These are phyloP conservation scores for Bovichtus diacanthus DNA, from an alignment of 2,797 vertebrate species.

Conservation along the genomic window DNA sequence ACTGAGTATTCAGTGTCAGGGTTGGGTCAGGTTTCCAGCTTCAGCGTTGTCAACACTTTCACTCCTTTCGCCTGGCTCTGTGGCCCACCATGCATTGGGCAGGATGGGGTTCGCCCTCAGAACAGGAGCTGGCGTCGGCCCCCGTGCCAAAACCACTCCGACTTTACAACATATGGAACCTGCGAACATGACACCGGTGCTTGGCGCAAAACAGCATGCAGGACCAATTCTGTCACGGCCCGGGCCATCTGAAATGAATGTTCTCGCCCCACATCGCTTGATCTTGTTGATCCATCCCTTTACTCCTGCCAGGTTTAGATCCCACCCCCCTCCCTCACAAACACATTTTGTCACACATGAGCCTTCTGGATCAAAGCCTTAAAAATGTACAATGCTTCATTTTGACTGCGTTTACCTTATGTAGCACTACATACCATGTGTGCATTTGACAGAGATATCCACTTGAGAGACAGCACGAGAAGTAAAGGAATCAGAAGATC, in stretches of 20 bases:
- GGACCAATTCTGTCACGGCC: slow-evolving; percentile 80
- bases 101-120: slow-evolving; percentile 61
- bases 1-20: slow-evolving; percentile 73
- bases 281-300: slow-evolving; percentile 76
- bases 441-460: slow-evolving; percentile 55
- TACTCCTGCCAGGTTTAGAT: slow-evolving; percentile 70
- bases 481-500: slow-evolving; percentile 61
- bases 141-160: slow-evolving; percentile 77
- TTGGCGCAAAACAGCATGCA: slow-evolving; percentile 78
- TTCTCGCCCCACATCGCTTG: slow-evolving; percentile 78
- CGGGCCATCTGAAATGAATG: slow-evolving; percentile 83
- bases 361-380: slow-evolving; percentile 72
- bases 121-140: slow-evolving; percentile 71
- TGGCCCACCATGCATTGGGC: slow-evolving; percentile 47
- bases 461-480: slow-evolving; percentile 45
- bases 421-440: slow-evolving; percentile 46
- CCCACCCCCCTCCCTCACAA: slow-evolving; percentile 60
- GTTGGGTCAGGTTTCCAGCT: slow-evolving; percentile 73
- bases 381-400: slow-evolving; percentile 62
- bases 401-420: slow-evolving; percentile 61
- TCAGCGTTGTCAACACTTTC: slow-evolving; percentile 81
- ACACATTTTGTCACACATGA: slow-evolving; percentile 76
- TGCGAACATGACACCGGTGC: slow-evolving; percentile 75
- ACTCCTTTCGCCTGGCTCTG: slow-evolving; percentile 41
- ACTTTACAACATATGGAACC: slow-evolving; percentile 78